Conservation (phyloP, 1,140 invertebrate species). For the Cotesia glomerata region DNA sequence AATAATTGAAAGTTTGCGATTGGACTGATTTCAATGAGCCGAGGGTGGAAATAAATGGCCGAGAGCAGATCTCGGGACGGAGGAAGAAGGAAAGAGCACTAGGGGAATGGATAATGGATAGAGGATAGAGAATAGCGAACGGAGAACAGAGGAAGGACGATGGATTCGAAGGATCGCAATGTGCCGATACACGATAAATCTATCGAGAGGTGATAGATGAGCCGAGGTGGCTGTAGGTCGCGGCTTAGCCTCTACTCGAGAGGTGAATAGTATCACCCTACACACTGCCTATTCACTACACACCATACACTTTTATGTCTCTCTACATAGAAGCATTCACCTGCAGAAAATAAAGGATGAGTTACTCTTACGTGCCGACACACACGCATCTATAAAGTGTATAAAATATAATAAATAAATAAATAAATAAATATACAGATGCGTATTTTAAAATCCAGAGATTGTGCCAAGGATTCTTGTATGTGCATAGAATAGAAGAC, state of each 20-base stretch:
- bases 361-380: conserved; percentile 20
- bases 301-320: not conserved
- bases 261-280: not conserved
- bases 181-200: conserved; percentile 56
- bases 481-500: not conserved
- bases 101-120: too few species aligned
- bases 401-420: not conserved
- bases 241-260: conserved; percentile 4
- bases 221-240: conserved; percentile 30
- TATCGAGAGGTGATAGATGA: conserved; percentile 51
- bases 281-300: not conserved
- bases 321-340: conserved; percentile 21
- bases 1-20: conserved; percentile 24
- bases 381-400: conserved; percentile 1
- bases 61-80: not conserved
- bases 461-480: conserved; percentile 33
- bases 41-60: conserved; percentile 47
- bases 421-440: not conserved
- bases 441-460: conserved; percentile 7
- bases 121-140: not conserved
- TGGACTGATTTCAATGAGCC: conserved; percentile 31
- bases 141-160: conserved; percentile 20
- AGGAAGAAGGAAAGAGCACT: too few species aligned
- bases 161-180: conserved; percentile 39
- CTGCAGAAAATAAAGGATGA: conserved; percentile 25